These are phyloP conservation scores for Tortricodes alternella DNA, from an alignment of 2,888 invertebrate genomes.

Conservation along the genomic window DNA sequence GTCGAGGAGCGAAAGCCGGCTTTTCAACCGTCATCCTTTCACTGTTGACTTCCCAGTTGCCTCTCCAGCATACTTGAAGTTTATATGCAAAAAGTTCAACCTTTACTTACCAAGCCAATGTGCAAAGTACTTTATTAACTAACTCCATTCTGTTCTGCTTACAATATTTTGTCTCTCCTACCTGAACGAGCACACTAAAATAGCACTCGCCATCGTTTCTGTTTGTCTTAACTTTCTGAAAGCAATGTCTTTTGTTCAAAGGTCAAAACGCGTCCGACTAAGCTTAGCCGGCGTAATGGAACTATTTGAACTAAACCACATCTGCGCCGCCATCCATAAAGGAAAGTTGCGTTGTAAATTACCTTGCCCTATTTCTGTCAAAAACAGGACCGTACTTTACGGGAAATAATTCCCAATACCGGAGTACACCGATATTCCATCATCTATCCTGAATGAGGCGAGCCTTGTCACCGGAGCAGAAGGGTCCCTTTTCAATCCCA, in stretches of 20 bases:
- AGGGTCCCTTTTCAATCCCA: constrained; percentile 62
- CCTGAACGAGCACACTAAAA: background rate
- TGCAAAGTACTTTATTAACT: background rate
- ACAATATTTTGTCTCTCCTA: constrained; percentile 1
- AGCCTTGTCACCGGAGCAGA: constrained; percentile 58
- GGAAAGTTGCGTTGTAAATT: constrained; percentile 42
- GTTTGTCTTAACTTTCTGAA: constrained; percentile 39
- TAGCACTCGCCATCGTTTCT: background rate
- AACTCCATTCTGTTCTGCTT: background rate
- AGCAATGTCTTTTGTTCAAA: constrained; percentile 41
- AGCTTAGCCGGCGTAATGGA: constrained; percentile 43
- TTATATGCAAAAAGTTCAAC: constrained; percentile 23
- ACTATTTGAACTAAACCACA: constrained; percentile 43
- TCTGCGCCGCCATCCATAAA: constrained; percentile 28
- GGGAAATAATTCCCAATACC: constrained; percentile 60
- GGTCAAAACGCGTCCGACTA: constrained; percentile 42
- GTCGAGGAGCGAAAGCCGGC: constrained; percentile 44
- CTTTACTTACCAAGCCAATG: constrained; percentile 16
- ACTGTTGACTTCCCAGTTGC: constrained; percentile 39
- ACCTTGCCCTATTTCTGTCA: constrained; percentile 59
- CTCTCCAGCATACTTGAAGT: constrained; percentile 26
- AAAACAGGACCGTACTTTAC: constrained; percentile 47
- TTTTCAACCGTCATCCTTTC: constrained; percentile 48
- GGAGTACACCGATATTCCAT: constrained; percentile 68
- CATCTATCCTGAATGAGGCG: constrained; percentile 62